Evolutionary conservation across 2,113 vertebrate species (phyloP).

Genomic region (Rana temporaria): DNA sequence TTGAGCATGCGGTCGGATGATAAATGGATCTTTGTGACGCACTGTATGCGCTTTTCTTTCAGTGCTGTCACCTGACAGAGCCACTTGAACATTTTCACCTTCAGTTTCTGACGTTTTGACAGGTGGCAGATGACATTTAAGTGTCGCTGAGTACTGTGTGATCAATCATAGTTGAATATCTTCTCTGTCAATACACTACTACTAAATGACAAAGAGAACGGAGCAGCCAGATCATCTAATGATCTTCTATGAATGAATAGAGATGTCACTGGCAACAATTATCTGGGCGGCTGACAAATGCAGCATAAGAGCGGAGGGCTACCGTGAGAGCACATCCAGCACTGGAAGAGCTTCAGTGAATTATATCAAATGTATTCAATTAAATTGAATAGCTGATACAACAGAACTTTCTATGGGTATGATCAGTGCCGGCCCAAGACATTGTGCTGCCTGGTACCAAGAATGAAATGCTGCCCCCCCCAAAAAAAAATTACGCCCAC

Average conservation of each 20-base stretch:
- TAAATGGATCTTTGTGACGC: too few species aligned
- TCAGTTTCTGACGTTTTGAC: neutral
- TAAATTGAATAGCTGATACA: too few species aligned
- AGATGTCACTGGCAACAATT: slow-evolving; percentile 13
- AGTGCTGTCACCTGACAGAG: too few species aligned
- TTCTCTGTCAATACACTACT: neutral
- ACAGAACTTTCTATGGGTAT: neutral
- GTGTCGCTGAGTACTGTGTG: neutral
- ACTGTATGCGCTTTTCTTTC: too few species aligned
- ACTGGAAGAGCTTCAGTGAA: neutral
- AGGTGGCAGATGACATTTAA: slow-evolving; percentile 10
- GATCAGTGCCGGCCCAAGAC: too few species aligned
- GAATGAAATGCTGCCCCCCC: too few species aligned
- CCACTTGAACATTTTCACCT: neutral
- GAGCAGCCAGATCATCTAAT: slow-evolving; percentile 9
- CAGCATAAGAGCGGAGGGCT: neutral
- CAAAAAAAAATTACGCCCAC: too few species aligned
- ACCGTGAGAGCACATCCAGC: neutral
- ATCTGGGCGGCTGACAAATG: slow-evolving; percentile 21
- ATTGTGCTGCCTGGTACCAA: too few species aligned
- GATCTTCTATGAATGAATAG: slow-evolving; percentile 14
- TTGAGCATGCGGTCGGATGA: too few species aligned
- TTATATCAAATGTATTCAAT: neutral
- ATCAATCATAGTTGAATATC: slow-evolving; percentile 4
- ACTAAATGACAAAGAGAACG: neutral